phyloP scores from a whole-genome alignment of 2,113 vertebrate genomes.

The Elaphurus davidianus region DNA sequence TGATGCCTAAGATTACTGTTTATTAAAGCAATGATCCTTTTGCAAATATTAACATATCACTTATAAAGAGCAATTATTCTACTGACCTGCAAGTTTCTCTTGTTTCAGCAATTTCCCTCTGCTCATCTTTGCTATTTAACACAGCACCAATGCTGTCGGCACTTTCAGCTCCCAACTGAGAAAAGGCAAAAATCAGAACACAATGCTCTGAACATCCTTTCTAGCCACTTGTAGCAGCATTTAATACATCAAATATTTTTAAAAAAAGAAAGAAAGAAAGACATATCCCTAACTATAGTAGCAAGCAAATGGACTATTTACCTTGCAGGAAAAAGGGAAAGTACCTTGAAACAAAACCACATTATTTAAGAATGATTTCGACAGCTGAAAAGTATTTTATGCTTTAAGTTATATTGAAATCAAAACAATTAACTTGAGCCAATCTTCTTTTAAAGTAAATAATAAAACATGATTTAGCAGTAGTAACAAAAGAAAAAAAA shows the following conservation, averaged over 20 bases:
- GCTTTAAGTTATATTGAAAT: conserved; percentile 6
- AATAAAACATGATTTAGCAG: neutral
- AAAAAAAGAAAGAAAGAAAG: neutral
- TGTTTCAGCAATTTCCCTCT: conserved; percentile 95
- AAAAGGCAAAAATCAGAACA: neutral
- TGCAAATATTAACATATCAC: neutral
- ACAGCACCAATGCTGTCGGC: conserved; percentile 96
- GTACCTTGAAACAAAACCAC: neutral
- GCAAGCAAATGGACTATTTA: neutral
- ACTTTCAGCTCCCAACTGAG: conserved; percentile 94
- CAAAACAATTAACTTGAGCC: neutral
- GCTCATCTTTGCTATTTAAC: conserved; percentile 96
- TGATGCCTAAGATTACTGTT: neutral
- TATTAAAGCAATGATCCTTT: neutral
- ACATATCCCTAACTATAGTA: neutral
- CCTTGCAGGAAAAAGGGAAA: neutral
- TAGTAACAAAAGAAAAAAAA: neutral
- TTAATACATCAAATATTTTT: neutral
- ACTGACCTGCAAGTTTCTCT: conserved; percentile 92
- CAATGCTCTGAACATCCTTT: neutral
- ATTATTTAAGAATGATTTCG: conserved; percentile 3
- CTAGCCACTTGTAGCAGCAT: neutral
- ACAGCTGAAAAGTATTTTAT: neutral
- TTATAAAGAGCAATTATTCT: accelerated
- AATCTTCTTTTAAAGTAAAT: neutral